Evolutionary conservation across 2,113 vertebrate genomes (phyloP).

Genomic region (Calidris pugnax): DNA sequence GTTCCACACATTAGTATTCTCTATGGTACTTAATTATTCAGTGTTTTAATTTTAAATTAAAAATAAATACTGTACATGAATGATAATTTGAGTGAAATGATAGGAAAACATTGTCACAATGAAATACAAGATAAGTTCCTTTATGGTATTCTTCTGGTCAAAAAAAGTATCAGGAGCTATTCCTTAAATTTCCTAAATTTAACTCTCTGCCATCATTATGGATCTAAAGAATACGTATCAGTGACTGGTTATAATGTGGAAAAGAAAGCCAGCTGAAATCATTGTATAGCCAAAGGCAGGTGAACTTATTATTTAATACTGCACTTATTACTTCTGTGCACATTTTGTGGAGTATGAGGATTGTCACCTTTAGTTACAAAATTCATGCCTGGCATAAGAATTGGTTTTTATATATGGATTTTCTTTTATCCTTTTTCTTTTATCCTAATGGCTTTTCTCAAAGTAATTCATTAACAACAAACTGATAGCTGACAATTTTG

Average conservation of each 20-base stretch:
- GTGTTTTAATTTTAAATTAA: conserved; percentile 63
- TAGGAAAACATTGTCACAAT: conserved; percentile 20
- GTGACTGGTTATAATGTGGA: not conserved
- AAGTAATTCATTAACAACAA: not conserved
- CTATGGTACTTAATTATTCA: conserved; percentile 58
- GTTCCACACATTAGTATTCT: conserved; percentile 56
- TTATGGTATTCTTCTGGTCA: not conserved
- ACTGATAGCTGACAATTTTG: not conserved
- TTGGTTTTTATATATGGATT: not conserved
- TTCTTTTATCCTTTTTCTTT: conserved; percentile 7
- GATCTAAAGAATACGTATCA: not conserved
- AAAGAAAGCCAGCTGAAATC: not conserved
- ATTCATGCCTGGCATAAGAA: not conserved
- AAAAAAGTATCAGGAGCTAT: not conserved
- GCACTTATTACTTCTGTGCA: conserved; percentile 34
- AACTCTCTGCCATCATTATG: not conserved
- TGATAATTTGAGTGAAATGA: conserved; percentile 42
- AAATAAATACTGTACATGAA: conserved; percentile 57
- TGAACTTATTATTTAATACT: conserved; percentile 43
- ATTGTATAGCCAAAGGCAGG: not conserved
- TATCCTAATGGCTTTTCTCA: not conserved
- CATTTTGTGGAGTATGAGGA: not conserved
- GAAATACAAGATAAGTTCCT: not conserved
- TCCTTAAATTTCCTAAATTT: not conserved
- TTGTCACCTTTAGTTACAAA: not conserved